Evolutionary conservation across 2,797 vertebrate genomes (phyloP), one percentile per base, ranked within the genome.

Genomic region (Cichlasoma orientale): DNA sequence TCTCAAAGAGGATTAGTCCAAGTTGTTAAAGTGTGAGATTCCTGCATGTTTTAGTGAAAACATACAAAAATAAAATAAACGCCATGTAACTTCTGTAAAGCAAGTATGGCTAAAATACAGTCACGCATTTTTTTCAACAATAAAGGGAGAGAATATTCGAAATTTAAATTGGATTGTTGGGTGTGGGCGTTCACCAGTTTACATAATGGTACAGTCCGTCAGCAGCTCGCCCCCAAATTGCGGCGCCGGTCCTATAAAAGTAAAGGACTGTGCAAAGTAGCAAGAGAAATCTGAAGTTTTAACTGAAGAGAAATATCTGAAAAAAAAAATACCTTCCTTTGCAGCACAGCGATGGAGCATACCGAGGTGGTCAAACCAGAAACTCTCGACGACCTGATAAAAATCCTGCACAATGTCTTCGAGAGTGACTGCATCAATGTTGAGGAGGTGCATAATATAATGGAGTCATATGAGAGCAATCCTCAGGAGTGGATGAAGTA

Each of bases 401-500:
- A 94, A 88, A 88, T 93, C 79, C 95, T 99, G 82, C 96, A 97
- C 54, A 86, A 93, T 9, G 93, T 98, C 58, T 99, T 99, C 79
- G 90, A 96, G 6, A 90, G 94, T 61, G 96, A 98, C 74, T 71
- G 59, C 75, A 87, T 99, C 76, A 97, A 97, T 77, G 92, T 98
- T 18, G 97, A 98, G 7, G 97, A 98, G 86, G 98, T 99, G 70
- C 96, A 98, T 78, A 83, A 86, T 29, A 88, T 98, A 29, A 94
- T 99, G 97, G 97, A 99, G 86, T 94, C 97, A 1, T 99, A 99
- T 80, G 93, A 97, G 81, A 98, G 97, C 91, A 96, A 97, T 1
- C 96, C 96, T 1, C 91, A 96, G 12, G 98, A 99, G 36, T 99
- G 98, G 98, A 91, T 78, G 80, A 85, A 92, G 29, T 99, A 92